Evolutionary conservation across 2,888 invertebrate genomes (phyloP).

Genomic region (Carabus problematicus): DNA sequence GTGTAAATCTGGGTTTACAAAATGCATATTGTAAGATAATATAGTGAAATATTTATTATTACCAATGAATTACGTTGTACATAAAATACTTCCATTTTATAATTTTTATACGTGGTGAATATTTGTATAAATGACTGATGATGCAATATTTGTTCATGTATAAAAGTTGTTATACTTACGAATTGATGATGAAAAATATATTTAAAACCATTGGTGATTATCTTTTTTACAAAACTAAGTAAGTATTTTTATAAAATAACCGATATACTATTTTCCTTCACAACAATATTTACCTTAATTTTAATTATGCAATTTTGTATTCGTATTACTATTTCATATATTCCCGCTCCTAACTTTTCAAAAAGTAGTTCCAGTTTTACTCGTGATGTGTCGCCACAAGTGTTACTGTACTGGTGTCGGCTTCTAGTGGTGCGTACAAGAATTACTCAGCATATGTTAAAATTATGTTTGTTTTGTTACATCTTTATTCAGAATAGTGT

Average conservation of each 20-base stretch:
- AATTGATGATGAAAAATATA: slow-evolving; percentile 20
- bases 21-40: slow-evolving; percentile 19
- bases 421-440: too few relatives aligned
- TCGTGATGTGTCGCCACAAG: too few relatives aligned
- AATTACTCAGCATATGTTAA: too few relatives aligned
- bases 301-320: too few relatives aligned
- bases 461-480: too few relatives aligned
- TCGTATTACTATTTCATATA: too few relatives aligned
- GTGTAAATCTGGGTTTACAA: slow-evolving; percentile 19
- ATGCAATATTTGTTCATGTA: slow-evolving; percentile 35
- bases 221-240: slow-evolving; percentile 16
- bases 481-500: too few relatives aligned
- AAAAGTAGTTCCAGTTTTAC: too few relatives aligned
- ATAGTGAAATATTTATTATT: slow-evolving; percentile 38
- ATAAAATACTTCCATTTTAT: slow-evolving; percentile 40
- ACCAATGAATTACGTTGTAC: slow-evolving; percentile 10
- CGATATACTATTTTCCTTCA: not conserved
- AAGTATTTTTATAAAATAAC: not conserved
- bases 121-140: slow-evolving; percentile 25
- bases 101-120: slow-evolving; percentile 41
- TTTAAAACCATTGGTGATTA: slow-evolving; percentile 34
- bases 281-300: too few relatives aligned
- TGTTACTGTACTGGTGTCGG: too few relatives aligned
- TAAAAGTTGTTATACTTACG: slow-evolving; percentile 39
- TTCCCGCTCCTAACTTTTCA: too few relatives aligned